phyloP scores from a whole-genome alignment of 2,113 vertebrate genomes.

The Dicaeum eximium region DNA sequence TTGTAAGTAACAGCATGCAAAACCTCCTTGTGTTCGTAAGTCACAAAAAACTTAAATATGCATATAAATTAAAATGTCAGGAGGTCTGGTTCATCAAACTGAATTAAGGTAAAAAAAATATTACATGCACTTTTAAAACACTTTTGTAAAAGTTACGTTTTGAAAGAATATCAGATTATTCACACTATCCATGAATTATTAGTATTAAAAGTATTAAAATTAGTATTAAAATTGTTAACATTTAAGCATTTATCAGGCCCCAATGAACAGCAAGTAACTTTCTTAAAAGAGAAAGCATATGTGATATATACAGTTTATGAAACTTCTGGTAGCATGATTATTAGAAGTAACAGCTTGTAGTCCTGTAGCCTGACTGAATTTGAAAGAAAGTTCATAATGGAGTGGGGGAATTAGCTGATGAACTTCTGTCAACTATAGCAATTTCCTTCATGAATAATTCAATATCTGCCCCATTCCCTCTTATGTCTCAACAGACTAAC shows the following conservation, averaged over 20 bases:
- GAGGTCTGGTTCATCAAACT: neutral
- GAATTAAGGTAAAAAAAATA: neutral
- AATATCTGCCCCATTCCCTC: slow-evolving; percentile 29
- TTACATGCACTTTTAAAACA: neutral
- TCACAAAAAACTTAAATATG: neutral
- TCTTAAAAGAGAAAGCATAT: neutral
- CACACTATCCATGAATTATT: neutral
- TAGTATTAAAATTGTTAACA: neutral
- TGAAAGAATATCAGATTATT: neutral
- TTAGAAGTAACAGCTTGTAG: slow-evolving; percentile 35
- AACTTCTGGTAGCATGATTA: neutral
- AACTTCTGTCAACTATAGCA: slow-evolving; percentile 50
- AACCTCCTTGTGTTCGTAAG: neutral
- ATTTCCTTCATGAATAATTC: slow-evolving; percentile 57
- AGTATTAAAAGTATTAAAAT: neutral
- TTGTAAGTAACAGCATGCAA: neutral
- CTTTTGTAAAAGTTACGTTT: neutral
- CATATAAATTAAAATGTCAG: neutral
- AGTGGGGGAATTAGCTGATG: slow-evolving; percentile 47
- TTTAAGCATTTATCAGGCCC: neutral
- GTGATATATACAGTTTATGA: neutral
- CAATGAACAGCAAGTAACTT: neutral
- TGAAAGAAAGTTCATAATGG: slow-evolving; percentile 28
- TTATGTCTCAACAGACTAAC: slow-evolving; percentile 42
- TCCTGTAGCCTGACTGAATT: neutral